A percentile compares a stretch with the other conserved stretches of the same genome.
Evolutionary conservation across 2,888 invertebrate genomes (phyloP).

Genomic region (Ormyrus labotus): DNA sequence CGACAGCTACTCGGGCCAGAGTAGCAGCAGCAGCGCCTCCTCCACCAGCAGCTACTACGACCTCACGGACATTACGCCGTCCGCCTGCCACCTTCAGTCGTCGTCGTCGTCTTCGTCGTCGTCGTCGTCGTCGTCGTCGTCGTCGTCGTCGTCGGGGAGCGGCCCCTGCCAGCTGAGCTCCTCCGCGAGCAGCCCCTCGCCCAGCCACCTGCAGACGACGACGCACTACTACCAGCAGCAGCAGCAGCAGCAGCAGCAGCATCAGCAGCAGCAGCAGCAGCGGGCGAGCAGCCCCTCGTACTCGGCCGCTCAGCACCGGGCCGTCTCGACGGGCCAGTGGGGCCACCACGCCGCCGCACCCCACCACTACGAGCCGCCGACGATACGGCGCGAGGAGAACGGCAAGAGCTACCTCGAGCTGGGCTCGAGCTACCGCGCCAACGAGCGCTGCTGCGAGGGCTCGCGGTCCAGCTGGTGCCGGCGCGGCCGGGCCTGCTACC

Average conservation of each 20-base stretch:
- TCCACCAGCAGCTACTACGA: conserved; percentile 69
- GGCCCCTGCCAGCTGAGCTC: conserved; percentile 67
- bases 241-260: conserved; percentile 49
- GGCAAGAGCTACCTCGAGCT: conserved; percentile 93
- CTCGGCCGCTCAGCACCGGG: conserved; percentile 56
- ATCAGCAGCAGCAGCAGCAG: conserved; percentile 58
- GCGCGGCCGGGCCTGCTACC: conserved; percentile 86
- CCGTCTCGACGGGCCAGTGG: conserved; percentile 72
- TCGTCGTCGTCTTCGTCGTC: no score
- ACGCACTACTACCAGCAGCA: conserved; percentile 54
- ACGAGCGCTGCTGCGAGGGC: conserved; percentile 83
- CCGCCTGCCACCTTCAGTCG: conserved; percentile 68
- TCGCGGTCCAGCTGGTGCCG: conserved; percentile 86
- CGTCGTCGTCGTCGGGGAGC: neutral
- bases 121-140: neutral
- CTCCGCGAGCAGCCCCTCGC: conserved; percentile 36
- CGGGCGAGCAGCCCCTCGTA: neutral
- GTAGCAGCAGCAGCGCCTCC: conserved; percentile 51
- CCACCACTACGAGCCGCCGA: conserved; percentile 79
- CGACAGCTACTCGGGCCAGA: conserved; percentile 67
- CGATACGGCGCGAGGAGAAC: conserved; percentile 91
- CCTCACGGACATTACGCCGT: conserved; percentile 66
- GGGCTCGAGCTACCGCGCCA: conserved; percentile 78
- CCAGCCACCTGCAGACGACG: conserved; percentile 40
- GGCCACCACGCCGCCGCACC: conserved; percentile 61